Base-by-base conservation (phyloP, 2,797 vertebrate species). In the Alca torda region DNA sequence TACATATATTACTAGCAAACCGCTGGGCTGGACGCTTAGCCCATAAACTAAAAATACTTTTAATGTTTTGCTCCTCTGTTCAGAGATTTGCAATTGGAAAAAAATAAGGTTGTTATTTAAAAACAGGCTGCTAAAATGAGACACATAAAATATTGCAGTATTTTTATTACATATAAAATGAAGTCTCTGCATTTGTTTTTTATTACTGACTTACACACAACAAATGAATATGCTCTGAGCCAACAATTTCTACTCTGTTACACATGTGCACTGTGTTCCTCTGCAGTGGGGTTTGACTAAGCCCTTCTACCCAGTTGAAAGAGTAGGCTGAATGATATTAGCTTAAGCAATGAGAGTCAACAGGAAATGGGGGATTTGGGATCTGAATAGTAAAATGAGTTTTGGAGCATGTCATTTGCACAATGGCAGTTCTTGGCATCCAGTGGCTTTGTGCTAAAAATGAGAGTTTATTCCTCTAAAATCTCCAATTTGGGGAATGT, bases 171-270 rank as follows among this genome's bases (percentile, higher is more conserved):
- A 96, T 79, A 92, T 96, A 90, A 94, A 95, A 93, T 94, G 81
- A 96, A 95, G 82, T 86, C 86, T 85, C 70, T 86, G 87, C 93
- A 96, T 96, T 97, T 96, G 96, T 95, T 97, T 97, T 95, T 91
- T 97, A 97, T 97, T 97, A 97, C 69, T 84, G 92, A 79, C 13
- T 96, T 97, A 96, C 94, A 97, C 92, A 97, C 95, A 95, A 96
- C 96, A 97, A 97, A 97, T 88, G 91, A 97, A 95, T 80, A 89
- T n/a, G 70, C 83, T 94, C 91, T 74, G 81, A 95, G 89, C 95
- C 96, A 96, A 96, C 84, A 93, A 93, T 96, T 96, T 94, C 92
- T 96, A 94, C 95, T 60, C 84, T 93, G 90, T 95, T 95, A 95
- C 81, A 93, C 59, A 96, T 95, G 85, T 95, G 88, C 79, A 73